These are phyloP conservation scores for Saturnia japonica DNA, from an alignment of 2,888 invertebrate genomes.

Conservation along the genomic window DNA sequence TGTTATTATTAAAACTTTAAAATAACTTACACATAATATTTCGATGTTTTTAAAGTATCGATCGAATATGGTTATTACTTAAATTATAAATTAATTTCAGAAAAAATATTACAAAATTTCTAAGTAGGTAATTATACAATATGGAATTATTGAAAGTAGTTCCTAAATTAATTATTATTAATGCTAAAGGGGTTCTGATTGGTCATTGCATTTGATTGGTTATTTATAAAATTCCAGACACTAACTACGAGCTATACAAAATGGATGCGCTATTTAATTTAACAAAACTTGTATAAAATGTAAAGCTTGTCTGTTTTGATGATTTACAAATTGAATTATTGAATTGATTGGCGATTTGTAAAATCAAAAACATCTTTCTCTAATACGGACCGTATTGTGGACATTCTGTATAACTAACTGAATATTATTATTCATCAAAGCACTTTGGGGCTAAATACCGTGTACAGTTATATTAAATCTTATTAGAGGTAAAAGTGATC, in stretches of 20 bases:
- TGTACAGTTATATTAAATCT: conserved; percentile 1
- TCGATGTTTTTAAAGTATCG: too few species aligned
- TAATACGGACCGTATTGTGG: neutral
- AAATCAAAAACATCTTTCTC: neutral
- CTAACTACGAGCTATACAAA: conserved; percentile 4
- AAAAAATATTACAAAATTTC: neutral
- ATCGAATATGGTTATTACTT: too few species aligned
- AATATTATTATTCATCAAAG: neutral
- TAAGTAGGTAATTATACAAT: neutral
- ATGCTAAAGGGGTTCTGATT: neutral
- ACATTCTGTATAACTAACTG: neutral
- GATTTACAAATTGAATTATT: neutral
- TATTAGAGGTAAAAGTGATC: conserved; percentile 7
- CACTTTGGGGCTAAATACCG: conserved; percentile 15
- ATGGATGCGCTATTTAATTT: neutral
- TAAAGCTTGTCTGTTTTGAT: neutral
- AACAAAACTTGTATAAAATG: too few species aligned
- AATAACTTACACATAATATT: neutral
- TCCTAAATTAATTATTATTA: neutral
- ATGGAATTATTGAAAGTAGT: neutral
- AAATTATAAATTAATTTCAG: neutral
- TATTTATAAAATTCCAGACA: neutral
- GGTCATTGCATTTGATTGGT: too few species aligned
- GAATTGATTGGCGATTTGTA: neutral
- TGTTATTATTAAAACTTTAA: neutral